phyloP scores from a whole-genome alignment of 2,888 invertebrate genomes.

The Agrypnus murinus region DNA sequence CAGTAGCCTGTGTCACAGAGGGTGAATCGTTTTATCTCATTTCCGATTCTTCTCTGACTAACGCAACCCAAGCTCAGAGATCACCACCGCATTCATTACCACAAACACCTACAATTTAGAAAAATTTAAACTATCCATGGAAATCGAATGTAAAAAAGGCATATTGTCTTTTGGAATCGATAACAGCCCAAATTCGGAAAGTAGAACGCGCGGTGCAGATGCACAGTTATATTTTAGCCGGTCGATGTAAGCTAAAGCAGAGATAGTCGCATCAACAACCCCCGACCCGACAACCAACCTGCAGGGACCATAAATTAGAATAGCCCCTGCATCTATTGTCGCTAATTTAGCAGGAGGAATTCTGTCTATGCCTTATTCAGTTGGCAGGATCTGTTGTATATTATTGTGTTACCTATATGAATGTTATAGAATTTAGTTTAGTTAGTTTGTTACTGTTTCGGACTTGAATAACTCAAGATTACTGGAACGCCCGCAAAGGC shows the following conservation, averaged over 20 bases:
- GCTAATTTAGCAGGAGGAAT: conserved; percentile 35
- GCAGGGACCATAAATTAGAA: conserved; percentile 38
- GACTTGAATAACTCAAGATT: neutral
- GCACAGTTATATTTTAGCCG: conserved; percentile 22
- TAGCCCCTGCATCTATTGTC: conserved; percentile 36
- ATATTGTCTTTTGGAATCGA: neutral
- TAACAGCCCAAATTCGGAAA: conserved; percentile 2
- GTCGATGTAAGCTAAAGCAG: conserved; percentile 29
- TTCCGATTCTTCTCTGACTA: conserved; percentile 35
- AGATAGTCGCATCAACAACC: conserved; percentile 31
- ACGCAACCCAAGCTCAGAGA: conserved; percentile 17
- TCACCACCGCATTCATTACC: conserved; percentile 34
- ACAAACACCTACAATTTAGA: conserved; percentile 2
- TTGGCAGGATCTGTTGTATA: conserved; percentile 26
- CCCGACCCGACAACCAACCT: conserved; percentile 33
- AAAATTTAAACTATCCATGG: neutral
- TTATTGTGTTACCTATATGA: conserved; percentile 33
- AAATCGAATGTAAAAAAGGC: neutral
- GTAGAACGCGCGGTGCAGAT: conserved; percentile 5
- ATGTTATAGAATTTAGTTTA: conserved; percentile 3
- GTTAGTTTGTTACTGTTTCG: neutral
- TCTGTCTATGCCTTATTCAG: conserved; percentile 34
- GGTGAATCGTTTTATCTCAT: conserved; percentile 39
- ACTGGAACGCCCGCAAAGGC: neutral
- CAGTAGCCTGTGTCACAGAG: conserved; percentile 33